These are phyloP conservation scores for Hemiprocne comata DNA, from an alignment of 2,113 vertebrate species.

Conservation along the genomic window DNA sequence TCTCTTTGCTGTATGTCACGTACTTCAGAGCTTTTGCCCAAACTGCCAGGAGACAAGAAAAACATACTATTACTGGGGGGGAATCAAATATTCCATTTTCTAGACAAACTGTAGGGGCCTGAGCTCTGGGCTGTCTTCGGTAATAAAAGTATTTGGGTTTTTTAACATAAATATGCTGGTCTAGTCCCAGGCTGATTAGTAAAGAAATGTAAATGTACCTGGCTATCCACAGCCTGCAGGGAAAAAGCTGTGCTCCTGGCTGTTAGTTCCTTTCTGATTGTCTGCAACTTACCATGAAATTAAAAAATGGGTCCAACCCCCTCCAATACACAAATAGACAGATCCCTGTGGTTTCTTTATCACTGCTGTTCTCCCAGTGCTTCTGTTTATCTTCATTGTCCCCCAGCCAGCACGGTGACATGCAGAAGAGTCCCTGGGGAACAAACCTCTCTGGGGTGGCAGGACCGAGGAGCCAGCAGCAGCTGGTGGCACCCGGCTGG, in stretches of 20 bases:
- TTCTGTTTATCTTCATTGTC: background rate
- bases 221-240: background rate
- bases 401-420: background rate
- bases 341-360: background rate
- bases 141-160: background rate
- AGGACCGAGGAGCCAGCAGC: background rate
- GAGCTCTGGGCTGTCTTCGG: background rate
- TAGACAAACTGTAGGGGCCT: background rate
- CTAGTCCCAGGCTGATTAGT: background rate
- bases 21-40: background rate
- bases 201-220: constrained; percentile 1
- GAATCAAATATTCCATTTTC: constrained; percentile 38
- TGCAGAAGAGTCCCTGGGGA: background rate
- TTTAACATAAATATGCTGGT: constrained; percentile 14
- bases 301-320: background rate
- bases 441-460: fast-evolving
- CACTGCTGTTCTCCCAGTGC: background rate
- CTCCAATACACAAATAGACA: background rate
- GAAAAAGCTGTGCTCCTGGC: background rate
- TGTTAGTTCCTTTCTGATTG: background rate
- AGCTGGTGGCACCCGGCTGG: background rate
- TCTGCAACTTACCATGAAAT: background rate
- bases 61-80: background rate
- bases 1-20: background rate
- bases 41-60: constrained; percentile 21